Evolutionary conservation across 1,140 invertebrate species (phyloP), one percentile per base, ranked within the genome.

Genomic region (Bombus affinis): DNA sequence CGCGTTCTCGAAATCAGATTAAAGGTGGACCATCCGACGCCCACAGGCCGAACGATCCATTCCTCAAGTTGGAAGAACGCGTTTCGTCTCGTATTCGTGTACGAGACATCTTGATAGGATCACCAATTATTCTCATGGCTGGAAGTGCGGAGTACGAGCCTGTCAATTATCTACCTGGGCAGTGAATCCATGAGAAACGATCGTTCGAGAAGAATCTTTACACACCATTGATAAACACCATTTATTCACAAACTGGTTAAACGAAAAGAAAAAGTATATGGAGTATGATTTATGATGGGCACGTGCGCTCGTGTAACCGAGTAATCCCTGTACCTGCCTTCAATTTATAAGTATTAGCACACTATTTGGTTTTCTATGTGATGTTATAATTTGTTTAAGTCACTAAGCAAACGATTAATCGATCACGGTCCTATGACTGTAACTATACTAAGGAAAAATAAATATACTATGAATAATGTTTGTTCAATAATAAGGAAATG

Each of bases 91-190:
- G 42, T 75, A 85, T 78, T 88, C 86, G 76, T 90, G 86, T 88
- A 88, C 88, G 85, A 87, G 80, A 86, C 90, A 86, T 90, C 77
- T 88, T 89, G 92, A 91, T 93, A 93, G 89, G 87, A 94, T 93
- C 92, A 90, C 92, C 93, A 94, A 94, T 94, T 94, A 94, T 93
- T 92, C 87, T 83, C 87, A 74, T 86, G 90, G 90, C 85, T 88
- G 91, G 86, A 86, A 87, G 85, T 5, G 32, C 70, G 35, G 89
- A 89, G 79, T 75, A 81, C 86, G 88, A 87, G 86, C 90, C 92
- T 91, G 90, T 93, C 92, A 93, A 93, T 94, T 94, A 93, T 91
- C 89, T 87, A 89, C 86, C 90, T 91, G 90, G 88, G 70, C 15
- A 5, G 75, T 85, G 83, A 80, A 81, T 81, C 66, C 83, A 73